These are phyloP conservation scores for Xenus cinereus DNA, from an alignment of 2,113 vertebrate genomes.

Conservation along the genomic window DNA sequence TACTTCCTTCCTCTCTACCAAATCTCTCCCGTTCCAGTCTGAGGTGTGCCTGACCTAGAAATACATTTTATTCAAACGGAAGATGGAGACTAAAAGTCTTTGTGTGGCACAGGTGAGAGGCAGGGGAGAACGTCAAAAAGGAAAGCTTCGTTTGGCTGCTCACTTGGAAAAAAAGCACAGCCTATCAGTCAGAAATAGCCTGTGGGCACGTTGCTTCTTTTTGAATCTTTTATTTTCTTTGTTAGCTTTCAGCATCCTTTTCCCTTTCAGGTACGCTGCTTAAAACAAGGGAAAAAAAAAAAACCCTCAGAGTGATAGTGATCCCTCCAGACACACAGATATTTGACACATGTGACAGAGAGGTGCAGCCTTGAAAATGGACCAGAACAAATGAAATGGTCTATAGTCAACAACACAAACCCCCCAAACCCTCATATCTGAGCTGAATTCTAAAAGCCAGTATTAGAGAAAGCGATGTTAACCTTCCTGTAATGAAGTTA, in stretches of 20 bases:
- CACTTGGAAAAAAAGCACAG: background rate
- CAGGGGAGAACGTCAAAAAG: slow-evolving; percentile 1
- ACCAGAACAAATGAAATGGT: background rate
- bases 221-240: background rate
- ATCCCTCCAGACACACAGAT: background rate
- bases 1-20: background rate
- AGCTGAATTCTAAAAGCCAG: background rate
- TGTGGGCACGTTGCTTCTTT: background rate
- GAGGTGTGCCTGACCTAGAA: slow-evolving; percentile 6
- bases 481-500: background rate
- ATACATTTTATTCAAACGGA: background rate
- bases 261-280: background rate
- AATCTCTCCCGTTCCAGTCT: background rate
- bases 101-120: background rate
- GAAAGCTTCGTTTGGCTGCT: background rate
- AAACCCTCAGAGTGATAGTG: background rate
- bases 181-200: background rate
- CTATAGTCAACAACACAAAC: background rate
- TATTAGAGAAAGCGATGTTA: background rate
- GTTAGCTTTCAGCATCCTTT: background rate
- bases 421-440: background rate
- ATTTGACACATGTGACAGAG: background rate
- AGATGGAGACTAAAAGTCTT: background rate
- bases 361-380: background rate
- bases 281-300: background rate